Conservation (phyloP, 37 sponge, comb jelly and placozoan species). For the Bolinopsis microptera region DNA sequence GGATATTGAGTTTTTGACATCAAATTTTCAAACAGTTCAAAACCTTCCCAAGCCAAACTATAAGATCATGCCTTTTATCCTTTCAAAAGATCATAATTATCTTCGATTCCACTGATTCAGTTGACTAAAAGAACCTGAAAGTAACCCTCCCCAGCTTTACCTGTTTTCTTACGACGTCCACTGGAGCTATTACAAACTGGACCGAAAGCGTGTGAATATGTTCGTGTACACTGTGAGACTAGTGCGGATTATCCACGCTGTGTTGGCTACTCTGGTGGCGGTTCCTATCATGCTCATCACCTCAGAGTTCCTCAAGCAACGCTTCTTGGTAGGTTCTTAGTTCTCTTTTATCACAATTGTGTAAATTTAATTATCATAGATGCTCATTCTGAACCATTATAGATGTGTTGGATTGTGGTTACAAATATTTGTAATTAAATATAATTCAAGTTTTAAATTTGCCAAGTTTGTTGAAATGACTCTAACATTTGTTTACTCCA, state of each 20-base stretch:
- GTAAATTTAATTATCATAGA: neutral
- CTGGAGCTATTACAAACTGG: conserved; percentile 63
- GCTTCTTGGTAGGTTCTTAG: conserved; percentile 26
- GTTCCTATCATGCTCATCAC: conserved; percentile 67
- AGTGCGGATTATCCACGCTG: conserved; percentile 36
- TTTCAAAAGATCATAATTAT: too few species aligned
- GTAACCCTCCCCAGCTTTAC: conserved; percentile 52
- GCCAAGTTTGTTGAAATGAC: too few species aligned
- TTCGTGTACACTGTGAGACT: conserved; percentile 62
- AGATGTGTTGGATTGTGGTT: too few species aligned
- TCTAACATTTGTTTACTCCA: neutral
- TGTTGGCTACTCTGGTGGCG: conserved; percentile 19
- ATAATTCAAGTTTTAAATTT: too few species aligned
- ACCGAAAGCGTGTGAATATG: conserved; percentile 61
- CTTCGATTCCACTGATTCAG: too few species aligned
- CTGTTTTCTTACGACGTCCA: conserved; percentile 44
- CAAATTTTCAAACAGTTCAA: neutral
- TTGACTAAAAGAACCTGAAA: too few species aligned
- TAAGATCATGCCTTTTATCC: too few species aligned
- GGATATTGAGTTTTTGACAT: neutral
- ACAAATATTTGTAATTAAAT: too few species aligned
- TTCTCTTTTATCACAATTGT: neutral
- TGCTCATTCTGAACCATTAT: neutral
- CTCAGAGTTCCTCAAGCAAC: conserved; percentile 43
- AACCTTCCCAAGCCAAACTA: too few species aligned